Conservation (phyloP, 2,797 vertebrate species). For the Lagorchestes hirsutus region DNA sequence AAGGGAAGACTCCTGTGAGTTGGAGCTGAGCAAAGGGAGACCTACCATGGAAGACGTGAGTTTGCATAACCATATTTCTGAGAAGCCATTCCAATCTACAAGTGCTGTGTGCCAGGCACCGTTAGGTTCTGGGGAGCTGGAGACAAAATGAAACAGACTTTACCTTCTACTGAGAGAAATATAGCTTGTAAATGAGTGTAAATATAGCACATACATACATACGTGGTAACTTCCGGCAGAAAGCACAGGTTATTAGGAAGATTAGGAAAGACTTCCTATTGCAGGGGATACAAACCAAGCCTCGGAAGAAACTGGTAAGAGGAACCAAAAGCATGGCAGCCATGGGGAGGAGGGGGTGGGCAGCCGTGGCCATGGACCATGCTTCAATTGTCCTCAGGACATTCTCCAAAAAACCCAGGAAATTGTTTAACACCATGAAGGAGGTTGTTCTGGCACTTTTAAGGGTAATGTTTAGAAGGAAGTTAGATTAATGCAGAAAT, state of each 20-base stretch:
- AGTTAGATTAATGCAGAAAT: neutral
- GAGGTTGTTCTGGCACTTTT: neutral
- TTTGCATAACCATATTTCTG: neutral
- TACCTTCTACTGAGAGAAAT: neutral
- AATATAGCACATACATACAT: neutral
- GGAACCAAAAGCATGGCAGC: neutral
- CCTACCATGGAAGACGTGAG: no score
- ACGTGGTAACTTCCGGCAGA: neutral
- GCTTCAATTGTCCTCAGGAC: neutral
- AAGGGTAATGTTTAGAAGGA: neutral
- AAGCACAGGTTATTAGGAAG: neutral
- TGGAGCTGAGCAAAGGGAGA: neutral
- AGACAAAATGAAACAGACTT: neutral
- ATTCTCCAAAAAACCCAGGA: neutral
- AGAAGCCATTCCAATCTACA: neutral
- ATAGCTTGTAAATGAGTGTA: neutral
- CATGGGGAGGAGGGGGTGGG: no score
- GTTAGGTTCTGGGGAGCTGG: neutral
- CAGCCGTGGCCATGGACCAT: neutral
- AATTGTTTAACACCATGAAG: neutral
- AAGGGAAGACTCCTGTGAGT: neutral
- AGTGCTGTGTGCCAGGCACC: neutral
- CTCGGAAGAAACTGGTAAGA: neutral
- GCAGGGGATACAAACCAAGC: neutral
- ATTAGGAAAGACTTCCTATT: neutral